Conservation (phyloP, 2,113 vertebrate species). For the Anolis carolinensis region DNA sequence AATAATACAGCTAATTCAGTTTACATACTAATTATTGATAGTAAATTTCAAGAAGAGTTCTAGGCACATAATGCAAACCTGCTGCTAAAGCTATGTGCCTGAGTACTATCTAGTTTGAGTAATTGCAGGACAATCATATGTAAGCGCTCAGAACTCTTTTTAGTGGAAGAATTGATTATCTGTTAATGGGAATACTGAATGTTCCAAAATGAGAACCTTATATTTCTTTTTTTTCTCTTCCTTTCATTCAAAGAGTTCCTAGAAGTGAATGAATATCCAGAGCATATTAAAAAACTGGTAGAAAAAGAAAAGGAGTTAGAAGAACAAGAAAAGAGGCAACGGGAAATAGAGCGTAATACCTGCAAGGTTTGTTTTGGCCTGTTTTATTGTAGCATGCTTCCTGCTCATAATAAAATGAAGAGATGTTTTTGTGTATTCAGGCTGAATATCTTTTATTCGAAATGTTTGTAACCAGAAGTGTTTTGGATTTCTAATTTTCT, state of each 20-base stretch:
- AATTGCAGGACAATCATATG: neutral
- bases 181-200: neutral
- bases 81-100: neutral
- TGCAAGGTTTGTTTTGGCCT: slow-evolving; percentile 87
- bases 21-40: neutral
- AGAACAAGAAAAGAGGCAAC: slow-evolving; percentile 95
- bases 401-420: neutral
- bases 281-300: slow-evolving; percentile 92
- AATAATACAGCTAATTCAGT: neutral
- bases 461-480: too few relatives aligned
- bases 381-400: slow-evolving; percentile 9
- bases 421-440: neutral
- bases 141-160: neutral
- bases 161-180: neutral
- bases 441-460: too few relatives aligned
- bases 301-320: slow-evolving; percentile 94
- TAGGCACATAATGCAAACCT: neutral
- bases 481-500: too few relatives aligned
- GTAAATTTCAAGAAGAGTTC: neutral
- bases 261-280: slow-evolving; percentile 89
- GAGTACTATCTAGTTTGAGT: neutral
- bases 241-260: slow-evolving; percentile 85
- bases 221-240: slow-evolving; percentile 16
- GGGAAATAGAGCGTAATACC: slow-evolving; percentile 97
- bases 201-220: neutral